These are phyloP conservation scores for Callipepla californica DNA, from an alignment of 2,113 vertebrate genomes.

Conservation along the genomic window DNA sequence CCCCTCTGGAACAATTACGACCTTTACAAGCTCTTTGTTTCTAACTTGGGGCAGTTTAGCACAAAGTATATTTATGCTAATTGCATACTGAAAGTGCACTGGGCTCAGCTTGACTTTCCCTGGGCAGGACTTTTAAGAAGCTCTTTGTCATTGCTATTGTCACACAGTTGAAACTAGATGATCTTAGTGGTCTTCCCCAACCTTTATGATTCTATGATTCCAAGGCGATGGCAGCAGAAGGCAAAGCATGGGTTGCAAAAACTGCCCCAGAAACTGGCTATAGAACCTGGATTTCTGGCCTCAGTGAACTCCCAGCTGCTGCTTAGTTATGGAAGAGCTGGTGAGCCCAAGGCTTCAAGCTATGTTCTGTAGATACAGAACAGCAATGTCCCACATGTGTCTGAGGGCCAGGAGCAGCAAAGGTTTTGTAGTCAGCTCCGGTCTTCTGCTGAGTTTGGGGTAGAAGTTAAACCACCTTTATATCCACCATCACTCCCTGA, in stretches of 20 bases:
- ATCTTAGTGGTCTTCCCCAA: too few species aligned
- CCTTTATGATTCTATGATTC: too few species aligned
- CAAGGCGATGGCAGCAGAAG: background rate
- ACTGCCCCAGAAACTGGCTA: background rate
- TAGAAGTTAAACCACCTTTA: background rate
- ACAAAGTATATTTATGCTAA: slow-evolving; percentile 64
- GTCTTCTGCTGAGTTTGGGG: background rate
- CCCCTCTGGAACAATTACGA: slow-evolving; percentile 66
- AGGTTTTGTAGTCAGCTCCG: fast-evolving
- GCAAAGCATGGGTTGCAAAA: background rate
- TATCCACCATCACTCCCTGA: background rate
- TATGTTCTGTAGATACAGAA: background rate
- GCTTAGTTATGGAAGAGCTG: background rate
- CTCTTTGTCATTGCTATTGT: background rate
- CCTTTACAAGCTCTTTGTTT: slow-evolving; percentile 67
- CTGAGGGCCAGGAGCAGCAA: background rate
- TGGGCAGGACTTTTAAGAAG: background rate
- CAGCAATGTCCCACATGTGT: background rate
- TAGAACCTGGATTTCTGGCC: background rate
- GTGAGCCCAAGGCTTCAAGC: background rate
- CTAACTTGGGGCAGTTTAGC: slow-evolving; percentile 68
- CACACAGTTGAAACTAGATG: too few species aligned
- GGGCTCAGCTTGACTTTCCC: background rate
- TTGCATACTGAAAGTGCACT: slow-evolving; percentile 43
- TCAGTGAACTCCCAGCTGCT: background rate